phyloP scores from a whole-genome alignment of 2,888 invertebrate genomes.

The Polymixis flavicincta region DNA sequence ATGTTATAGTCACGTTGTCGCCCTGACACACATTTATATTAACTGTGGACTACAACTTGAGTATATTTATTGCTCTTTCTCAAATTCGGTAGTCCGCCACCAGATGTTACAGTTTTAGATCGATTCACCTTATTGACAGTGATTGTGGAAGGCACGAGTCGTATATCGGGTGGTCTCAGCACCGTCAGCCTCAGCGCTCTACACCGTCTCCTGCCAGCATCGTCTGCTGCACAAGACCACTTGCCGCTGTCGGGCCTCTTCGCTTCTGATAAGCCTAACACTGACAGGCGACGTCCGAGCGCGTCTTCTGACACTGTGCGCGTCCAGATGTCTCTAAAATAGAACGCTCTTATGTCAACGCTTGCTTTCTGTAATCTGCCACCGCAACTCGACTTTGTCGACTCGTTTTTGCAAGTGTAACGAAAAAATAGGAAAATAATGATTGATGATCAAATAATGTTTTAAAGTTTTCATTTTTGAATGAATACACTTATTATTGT shows the following conservation, averaged over 20 bases:
- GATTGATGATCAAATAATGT: too few relatives aligned
- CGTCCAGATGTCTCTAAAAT: constrained; percentile 92
- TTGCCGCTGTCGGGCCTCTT: constrained; percentile 93
- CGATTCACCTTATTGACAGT: constrained; percentile 92
- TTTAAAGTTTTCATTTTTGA: background rate
- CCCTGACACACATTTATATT: constrained; percentile 86
- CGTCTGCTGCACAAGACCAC: constrained; percentile 95
- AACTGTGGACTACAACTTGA: background rate
- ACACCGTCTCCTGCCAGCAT: constrained; percentile 93
- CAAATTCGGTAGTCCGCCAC: too few relatives aligned
- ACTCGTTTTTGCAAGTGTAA: background rate
- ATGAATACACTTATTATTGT: background rate
- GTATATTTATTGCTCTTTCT: too few relatives aligned
- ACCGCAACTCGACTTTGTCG: too few relatives aligned
- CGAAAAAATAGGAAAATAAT: too few relatives aligned
- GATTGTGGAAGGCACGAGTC: constrained; percentile 92
- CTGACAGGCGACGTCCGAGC: constrained; percentile 90
- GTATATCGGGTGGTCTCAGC: constrained; percentile 91
- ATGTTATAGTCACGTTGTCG: constrained; percentile 93
- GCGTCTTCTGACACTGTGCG: constrained; percentile 90
- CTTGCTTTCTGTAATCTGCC: too few relatives aligned
- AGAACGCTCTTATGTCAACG: background rate
- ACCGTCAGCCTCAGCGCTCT: constrained; percentile 92
- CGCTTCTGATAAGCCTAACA: constrained; percentile 94
- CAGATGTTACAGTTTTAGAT: too few relatives aligned